Base-by-base conservation (phyloP, 1,140 invertebrate genomes). In the Brachionus manjavacas region DNA sequence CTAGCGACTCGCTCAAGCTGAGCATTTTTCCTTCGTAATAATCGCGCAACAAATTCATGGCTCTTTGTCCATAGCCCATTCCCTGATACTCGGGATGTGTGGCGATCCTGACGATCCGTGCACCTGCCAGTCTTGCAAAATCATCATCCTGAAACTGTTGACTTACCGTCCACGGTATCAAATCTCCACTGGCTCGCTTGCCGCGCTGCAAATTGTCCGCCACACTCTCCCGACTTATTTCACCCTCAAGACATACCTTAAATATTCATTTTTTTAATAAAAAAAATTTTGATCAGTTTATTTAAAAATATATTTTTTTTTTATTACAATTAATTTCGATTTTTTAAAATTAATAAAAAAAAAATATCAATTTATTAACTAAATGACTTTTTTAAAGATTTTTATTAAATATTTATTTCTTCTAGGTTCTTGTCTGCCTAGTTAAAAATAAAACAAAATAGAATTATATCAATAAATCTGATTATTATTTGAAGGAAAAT, bases 31-130 rank as follows among this genome's bases (percentile, higher is more conserved):
- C 92, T 85, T 93, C 92, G 87, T 97, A 99, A 89, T 99, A 99
- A 68, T 95, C 91, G 78, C 94, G 92, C 4, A 99, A 89, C 35
- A 97, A 89, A 85, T 93, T 89, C 3, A 99, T 87, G 4, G 97
- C 96, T 85, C 93, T 91, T 60, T 92, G 92, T 7, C 97, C 97
- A 89, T 99, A 99, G 9, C 97, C 96, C 95, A 97, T 98, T 92
- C 93, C 91, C 90, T 98, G 96, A 89, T 98, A 98, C 86, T 98
- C 95, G 0, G 98, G 97, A 92, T 99, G 96, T 2, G 97, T 98
- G 1, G 97, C 97, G 83, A 99, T 97, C 49, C 97, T 91, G 16
- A 99, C 95, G 83, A 99, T 92, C 85, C 97, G 91, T 16, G 94
- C 96, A 7, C 97, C 97, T 85, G 94, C 93, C 1, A 99, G 90